Evolutionary conservation across 2,797 vertebrate genomes (phyloP).

Genomic region (Pyrrhura leucotis): DNA sequence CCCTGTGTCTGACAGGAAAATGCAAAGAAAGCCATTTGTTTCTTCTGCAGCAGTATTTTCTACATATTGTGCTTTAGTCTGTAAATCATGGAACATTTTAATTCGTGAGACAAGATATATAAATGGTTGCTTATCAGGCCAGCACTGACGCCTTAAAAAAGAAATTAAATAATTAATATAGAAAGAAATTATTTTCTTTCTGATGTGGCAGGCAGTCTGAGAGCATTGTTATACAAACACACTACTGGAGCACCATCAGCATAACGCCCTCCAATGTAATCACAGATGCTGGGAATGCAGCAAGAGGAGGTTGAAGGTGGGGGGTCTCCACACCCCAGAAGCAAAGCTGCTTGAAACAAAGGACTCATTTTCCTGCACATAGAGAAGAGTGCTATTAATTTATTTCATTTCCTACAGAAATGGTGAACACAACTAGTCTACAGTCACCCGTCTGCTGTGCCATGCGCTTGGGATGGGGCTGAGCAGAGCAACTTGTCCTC

Average conservation of each 20-base stretch:
- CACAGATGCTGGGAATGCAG: neutral
- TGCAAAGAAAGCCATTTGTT: neutral
- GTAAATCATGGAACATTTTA: neutral
- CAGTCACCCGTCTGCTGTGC: rapidly evolving
- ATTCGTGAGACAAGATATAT: neutral
- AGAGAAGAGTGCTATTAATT: neutral
- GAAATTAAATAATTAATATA: conserved; percentile 35
- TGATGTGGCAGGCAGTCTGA: neutral
- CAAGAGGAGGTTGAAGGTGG: neutral
- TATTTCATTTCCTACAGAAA: neutral
- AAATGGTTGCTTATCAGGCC: neutral
- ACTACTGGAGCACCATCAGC: neutral
- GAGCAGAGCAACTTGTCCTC: neutral
- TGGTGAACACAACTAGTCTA: neutral
- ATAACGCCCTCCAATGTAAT: neutral
- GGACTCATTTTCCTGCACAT: neutral
- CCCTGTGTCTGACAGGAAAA: neutral
- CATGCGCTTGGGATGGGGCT: neutral
- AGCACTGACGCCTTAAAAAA: neutral
- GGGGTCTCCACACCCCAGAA: neutral
- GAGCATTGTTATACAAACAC: neutral
- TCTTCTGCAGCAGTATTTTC: neutral
- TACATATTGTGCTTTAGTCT: neutral
- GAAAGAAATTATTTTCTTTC: conserved; percentile 26
- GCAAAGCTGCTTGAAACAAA: neutral